Evolutionary conservation across 2,797 vertebrate genomes (phyloP).

Genomic region (Sphaeramia orbicularis): DNA sequence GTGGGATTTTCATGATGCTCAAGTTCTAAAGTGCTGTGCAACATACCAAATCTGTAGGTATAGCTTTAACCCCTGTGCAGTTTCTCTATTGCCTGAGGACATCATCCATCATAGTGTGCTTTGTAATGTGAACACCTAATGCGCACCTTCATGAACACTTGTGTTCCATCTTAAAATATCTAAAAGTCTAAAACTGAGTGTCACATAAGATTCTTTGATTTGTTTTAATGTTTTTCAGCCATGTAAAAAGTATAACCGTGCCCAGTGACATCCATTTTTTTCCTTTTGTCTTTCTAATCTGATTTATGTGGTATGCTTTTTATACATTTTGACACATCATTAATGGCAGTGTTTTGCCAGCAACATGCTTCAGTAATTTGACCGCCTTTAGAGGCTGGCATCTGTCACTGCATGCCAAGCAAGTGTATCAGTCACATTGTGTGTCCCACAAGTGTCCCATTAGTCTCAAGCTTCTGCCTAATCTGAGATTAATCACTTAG

Average conservation of each 20-base stretch:
- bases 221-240: conserved; percentile 6
- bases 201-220: neutral
- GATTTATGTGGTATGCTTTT: conserved; percentile 39
- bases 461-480: conserved; percentile 64
- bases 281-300: conserved; percentile 26
- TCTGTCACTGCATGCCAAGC: conserved; percentile 61
- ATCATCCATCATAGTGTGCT: no score
- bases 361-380: conserved; percentile 65
- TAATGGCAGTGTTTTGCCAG: conserved; percentile 66
- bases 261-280: conserved; percentile 3
- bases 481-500: conserved; percentile 77
- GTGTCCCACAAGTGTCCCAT: conserved; percentile 63
- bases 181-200: neutral
- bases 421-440: conserved; percentile 62
- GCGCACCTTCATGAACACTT: neutral
- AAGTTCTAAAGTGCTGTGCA: no score
- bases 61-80: no score
- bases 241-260: conserved; percentile 3
- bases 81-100: no score
- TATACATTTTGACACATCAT: conserved; percentile 50
- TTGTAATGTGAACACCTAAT: conserved; percentile 50
- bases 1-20: no score
- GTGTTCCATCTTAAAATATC: neutral
- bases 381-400: conserved; percentile 59
- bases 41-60: no score